Evolutionary conservation across 2,797 vertebrate genomes (phyloP), one percentile per base, ranked within the genome.

Genomic region (Onychomys leucogaster): DNA sequence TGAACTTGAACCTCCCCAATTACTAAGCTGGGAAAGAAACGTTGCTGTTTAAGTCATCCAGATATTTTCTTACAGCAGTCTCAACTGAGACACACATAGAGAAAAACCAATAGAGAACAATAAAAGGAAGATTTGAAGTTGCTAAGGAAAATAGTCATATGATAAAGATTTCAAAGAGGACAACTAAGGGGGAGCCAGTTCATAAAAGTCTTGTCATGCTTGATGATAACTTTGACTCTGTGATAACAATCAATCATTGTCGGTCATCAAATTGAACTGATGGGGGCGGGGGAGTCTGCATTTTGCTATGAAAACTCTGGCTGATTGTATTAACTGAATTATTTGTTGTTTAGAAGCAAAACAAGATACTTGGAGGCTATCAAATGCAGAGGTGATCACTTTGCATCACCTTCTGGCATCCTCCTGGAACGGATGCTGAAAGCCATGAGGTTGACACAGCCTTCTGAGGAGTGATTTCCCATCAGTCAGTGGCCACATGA

Each of bases 251-350:
- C 25, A 75, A 78, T 83, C 41, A 27, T 23, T 91, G 41, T 63
- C 32, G 17, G 11, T 4, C 63, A 75, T 89, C 57, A 46, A 2
- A 13, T 78, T 49, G 3, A 80, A 43, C 5, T 97, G 9, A 89
- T 16, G 34, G 2, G 5, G 34, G 0, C 14, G 2, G 5, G 34
- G 0, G 41, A 9, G 29, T 49, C 37, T 85, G 7, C 7, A 29
- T 52, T 82, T 89, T 82, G 82, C 32, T 90, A 87, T 25, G 67
- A 89, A 94, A 91, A 94, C 27, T 94, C 12, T n/a, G 27, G 27
- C 14, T 5, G 17, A 25, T 29, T 75, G 0, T 49, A 25, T 49
- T 41, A 78, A 86, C 0, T 2, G 21, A 34, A 90, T 59, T 67
- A 73, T 27, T 65, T 61, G 16, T 86, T 83, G 13, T 75, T 19